These are phyloP conservation scores for Anolis sagrei DNA, from an alignment of 2,113 vertebrate genomes.

Conservation along the genomic window DNA sequence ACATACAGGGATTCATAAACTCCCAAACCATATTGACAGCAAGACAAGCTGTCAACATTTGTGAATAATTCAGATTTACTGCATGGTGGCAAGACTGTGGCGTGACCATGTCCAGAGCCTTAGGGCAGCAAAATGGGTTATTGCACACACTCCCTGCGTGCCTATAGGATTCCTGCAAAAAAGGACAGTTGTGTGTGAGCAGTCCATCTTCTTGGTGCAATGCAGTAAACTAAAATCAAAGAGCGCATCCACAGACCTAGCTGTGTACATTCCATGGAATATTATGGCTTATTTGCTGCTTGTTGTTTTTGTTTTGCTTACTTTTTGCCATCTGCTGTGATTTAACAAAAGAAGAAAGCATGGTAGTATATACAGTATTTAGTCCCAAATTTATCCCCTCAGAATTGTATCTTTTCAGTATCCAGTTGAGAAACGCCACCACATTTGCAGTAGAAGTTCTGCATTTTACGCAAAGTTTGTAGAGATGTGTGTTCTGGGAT, in stretches of 20 bases:
- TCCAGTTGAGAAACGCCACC: background rate
- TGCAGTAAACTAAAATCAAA: background rate
- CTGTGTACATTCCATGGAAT: background rate
- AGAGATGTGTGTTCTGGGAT: background rate
- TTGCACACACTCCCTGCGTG: background rate
- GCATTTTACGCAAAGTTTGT: background rate
- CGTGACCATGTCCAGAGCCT: background rate
- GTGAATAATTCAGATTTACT: background rate
- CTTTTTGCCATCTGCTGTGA: background rate
- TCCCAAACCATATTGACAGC: background rate
- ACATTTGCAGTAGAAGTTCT: background rate
- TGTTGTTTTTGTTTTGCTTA: background rate
- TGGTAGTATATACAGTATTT: background rate
- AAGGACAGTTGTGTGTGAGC: background rate
- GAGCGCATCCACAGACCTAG: background rate
- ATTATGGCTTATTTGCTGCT: background rate
- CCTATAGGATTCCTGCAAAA: background rate
- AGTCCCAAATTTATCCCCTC: background rate
- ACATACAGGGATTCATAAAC: background rate
- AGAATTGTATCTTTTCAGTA: background rate
- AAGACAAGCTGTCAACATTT: background rate
- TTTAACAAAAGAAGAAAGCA: background rate
- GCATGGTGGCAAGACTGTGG: background rate
- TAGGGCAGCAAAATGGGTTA: background rate
- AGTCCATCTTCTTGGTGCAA: background rate